A percentile compares a stretch with the other conserved stretches of the same genome.
phyloP scores from a whole-genome alignment of 53 echinoderm and acorn worm genomes.

The Pentamera pediparva region DNA sequence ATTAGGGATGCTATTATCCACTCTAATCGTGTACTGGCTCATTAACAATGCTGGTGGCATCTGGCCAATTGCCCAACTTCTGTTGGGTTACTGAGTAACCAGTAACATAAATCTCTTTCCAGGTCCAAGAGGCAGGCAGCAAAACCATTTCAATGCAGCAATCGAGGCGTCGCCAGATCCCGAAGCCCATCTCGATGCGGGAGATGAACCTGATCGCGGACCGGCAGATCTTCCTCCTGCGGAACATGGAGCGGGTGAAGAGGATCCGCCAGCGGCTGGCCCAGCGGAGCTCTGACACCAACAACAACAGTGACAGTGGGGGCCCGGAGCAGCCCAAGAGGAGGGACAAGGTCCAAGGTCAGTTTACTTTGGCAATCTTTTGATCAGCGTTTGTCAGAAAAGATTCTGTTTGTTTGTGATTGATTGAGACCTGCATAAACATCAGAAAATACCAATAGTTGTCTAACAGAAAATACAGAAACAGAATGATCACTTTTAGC shows the following conservation, averaged over 20 bases:
- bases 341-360: conserved; percentile 72
- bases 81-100: too few species aligned
- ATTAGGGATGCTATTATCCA: too few species aligned
- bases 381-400: too few species aligned
- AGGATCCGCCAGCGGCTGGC: conserved; percentile 58
- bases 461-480: too few species aligned
- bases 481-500: too few species aligned
- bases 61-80: too few species aligned
- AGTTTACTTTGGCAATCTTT: too few species aligned
- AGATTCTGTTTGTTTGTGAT: too few species aligned
- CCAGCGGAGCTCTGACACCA: conserved; percentile 41
- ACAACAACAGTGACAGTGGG: conserved; percentile 32
- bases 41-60: too few species aligned
- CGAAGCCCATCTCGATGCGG: conserved; percentile 81
- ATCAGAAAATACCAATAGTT: too few species aligned
- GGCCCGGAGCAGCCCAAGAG: conserved; percentile 18
- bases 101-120: neutral
- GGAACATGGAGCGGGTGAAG: conserved; percentile 97
- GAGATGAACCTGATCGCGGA: conserved; percentile 89
- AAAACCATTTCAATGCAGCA: conserved; percentile 31
- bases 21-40: too few species aligned
- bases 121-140: conserved; percentile 29
- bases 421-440: too few species aligned
- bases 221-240: conserved; percentile 66
- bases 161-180: conserved; percentile 47